Evolutionary conservation across 2,888 invertebrate genomes (phyloP), one percentile per base, ranked within the genome.

Genomic region (Venustoraphidia nigricollis): DNA sequence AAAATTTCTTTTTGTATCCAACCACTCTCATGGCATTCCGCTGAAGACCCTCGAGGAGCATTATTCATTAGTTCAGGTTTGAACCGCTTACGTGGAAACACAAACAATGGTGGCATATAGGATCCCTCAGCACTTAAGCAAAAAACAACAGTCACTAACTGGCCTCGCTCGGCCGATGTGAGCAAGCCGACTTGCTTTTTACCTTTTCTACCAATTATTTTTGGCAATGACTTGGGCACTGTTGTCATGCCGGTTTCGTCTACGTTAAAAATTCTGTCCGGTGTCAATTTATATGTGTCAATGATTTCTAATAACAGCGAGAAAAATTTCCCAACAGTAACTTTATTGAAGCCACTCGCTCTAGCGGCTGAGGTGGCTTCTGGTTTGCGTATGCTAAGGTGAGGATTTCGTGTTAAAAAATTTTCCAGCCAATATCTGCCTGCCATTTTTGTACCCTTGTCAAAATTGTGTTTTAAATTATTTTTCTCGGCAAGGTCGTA

Each of bases 1-100:
- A 59, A 59, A 42, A 58, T 52, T 2, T 56, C 52, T 34, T 51
- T 52, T 43, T 54, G 50, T 50, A 59, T 57, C 58, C 56, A 60
- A 10, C 57, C 57, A 42, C 54, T 52, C 35, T 51, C 52, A 52
- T 58, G 57, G 42, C 49, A 55, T 9, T 41, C 52, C 8, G 52
- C 54, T 48, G 51, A 51, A 47, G 53, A 53, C 3, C 55, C 56
- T 41, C 56, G 46, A 10, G 57, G 55, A 10, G 54, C 43, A 13
- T 54, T 54, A 45, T 53, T 53, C 49, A 55, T 44, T 43, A 59
- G 52, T 46, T 53, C 51, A 2, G 50, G 51, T 40, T 56, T 55
- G 47, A 48, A 52, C n/a, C 50, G 52, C 41, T 51, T 51, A 35
- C 53, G 36, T 17, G 57, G 54, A 41, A 55, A 57, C 9, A 57